Evolutionary conservation across 1,140 invertebrate genomes (phyloP).

Genomic region (Rhyacophila brunnea): DNA sequence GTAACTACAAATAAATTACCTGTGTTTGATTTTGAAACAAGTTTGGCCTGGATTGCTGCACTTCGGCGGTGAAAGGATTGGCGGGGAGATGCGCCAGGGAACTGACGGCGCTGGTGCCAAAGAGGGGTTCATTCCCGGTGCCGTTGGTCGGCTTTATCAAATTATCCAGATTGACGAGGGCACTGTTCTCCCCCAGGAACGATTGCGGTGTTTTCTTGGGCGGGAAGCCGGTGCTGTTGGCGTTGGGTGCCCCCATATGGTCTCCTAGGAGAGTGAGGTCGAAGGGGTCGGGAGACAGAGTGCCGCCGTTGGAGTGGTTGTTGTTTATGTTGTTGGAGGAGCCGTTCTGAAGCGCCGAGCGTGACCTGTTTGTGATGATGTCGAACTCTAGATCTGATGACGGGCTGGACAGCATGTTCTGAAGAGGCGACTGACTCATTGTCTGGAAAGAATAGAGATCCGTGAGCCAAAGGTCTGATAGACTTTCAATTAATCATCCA

Average conservation of each 20-base stretch:
- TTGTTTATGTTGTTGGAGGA: slow-evolving; percentile 43
- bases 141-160: slow-evolving; percentile 68
- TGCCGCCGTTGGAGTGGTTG: slow-evolving; percentile 40
- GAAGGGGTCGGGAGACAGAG: slow-evolving; percentile 64
- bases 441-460: slow-evolving; percentile 17
- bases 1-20: too few species aligned
- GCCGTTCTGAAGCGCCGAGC: slow-evolving; percentile 44
- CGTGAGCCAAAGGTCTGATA: too few species aligned
- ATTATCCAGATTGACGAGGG: slow-evolving; percentile 93
- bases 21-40: slow-evolving; percentile 31
- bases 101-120: slow-evolving; percentile 20
- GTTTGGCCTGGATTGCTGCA: slow-evolving; percentile 39
- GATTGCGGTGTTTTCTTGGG: slow-evolving; percentile 85
- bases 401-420: slow-evolving; percentile 53
- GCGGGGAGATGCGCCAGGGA: slow-evolving; percentile 21
- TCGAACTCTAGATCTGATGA: slow-evolving; percentile 81
- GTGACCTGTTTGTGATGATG: slow-evolving; percentile 69
- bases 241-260: slow-evolving; percentile 44
- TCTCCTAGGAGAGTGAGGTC: slow-evolving; percentile 65
- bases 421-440: slow-evolving; percentile 34
- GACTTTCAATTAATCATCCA: too few species aligned
- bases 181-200: slow-evolving; percentile 92
- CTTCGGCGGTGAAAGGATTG: slow-evolving; percentile 53
- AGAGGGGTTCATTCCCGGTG: slow-evolving; percentile 20
- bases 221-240: slow-evolving; percentile 44